Percentiles rank a stretch among this genome's conserved stretches.
Conservation (phyloP, 2,888 invertebrate species). For the Drosophila pseudotalamancana region DNA sequence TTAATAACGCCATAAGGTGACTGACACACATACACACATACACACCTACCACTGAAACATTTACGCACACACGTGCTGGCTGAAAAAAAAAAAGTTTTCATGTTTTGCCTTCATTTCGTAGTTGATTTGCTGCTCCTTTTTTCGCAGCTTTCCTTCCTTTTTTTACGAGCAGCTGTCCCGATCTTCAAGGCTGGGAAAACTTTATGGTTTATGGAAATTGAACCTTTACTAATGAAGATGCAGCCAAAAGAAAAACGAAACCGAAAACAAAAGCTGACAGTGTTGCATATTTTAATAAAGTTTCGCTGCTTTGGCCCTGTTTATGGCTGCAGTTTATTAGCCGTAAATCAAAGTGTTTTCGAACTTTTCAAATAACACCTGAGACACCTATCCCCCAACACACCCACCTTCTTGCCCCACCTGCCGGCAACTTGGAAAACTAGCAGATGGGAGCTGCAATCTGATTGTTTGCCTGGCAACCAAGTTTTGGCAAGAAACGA, state of each 20-base stretch:
- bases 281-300: slow-evolving; percentile 79
- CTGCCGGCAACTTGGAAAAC: not conserved
- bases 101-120: slow-evolving; percentile 39
- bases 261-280: slow-evolving; percentile 15
- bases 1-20: slow-evolving; percentile 65
- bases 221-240: slow-evolving; percentile 72
- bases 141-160: slow-evolving; percentile 25
- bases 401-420: slow-evolving; percentile 32
- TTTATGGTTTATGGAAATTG: slow-evolving; percentile 78
- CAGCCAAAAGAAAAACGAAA: slow-evolving; percentile 10
- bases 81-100: slow-evolving; percentile 52
- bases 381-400: slow-evolving; percentile 27
- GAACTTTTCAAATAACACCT: slow-evolving; percentile 58
- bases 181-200: slow-evolving; percentile 31
- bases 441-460: slow-evolving; percentile 9
- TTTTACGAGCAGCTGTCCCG: slow-evolving; percentile 67
- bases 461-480: not conserved
- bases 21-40: slow-evolving; percentile 23
- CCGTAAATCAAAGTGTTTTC: slow-evolving; percentile 66
- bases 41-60: not conserved
- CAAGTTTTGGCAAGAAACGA: not conserved
- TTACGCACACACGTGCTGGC: slow-evolving; percentile 24
- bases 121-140: slow-evolving; percentile 68
- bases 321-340: slow-evolving; percentile 71
- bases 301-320: slow-evolving; percentile 36